A percentile compares a stretch with the other conserved stretches of the same genome.
phyloP scores from a whole-genome alignment of 2,113 vertebrate genomes.

The Muscicapa adusta region DNA sequence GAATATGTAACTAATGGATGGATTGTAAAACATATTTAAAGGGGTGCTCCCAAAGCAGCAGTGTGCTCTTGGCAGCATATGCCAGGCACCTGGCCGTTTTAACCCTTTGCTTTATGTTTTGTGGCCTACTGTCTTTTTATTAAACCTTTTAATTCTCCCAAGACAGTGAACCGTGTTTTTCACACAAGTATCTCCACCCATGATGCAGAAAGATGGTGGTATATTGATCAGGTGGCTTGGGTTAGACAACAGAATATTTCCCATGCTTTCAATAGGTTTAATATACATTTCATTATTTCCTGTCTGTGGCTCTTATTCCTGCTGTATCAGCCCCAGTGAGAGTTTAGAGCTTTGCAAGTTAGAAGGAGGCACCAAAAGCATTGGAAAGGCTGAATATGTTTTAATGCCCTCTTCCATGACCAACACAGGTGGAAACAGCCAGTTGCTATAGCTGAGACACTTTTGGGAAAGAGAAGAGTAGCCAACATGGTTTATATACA shows the following conservation, averaged over 20 bases:
- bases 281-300: neutral
- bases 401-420: neutral
- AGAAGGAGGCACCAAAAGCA: neutral
- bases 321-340: accelerated
- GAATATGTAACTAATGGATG: too few relatives aligned
- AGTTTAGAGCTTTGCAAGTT: neutral
- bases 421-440: neutral
- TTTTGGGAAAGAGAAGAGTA: neutral
- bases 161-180: too few relatives aligned
- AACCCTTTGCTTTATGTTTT: too few relatives aligned
- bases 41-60: too few relatives aligned
- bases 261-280: neutral
- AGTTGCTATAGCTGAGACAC: neutral
- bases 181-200: neutral
- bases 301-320: neutral
- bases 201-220: neutral
- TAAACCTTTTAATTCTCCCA: too few relatives aligned
- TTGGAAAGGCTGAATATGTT: neutral
- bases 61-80: too few relatives aligned
- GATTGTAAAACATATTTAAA: too few relatives aligned
- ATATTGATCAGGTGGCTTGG: neutral
- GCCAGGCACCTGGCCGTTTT: too few relatives aligned
- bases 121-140: too few relatives aligned
- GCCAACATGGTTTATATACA: accelerated
- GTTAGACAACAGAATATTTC: neutral